Base-by-base conservation (phyloP, 2,797 vertebrate genomes). In the Periparus ater region DNA sequence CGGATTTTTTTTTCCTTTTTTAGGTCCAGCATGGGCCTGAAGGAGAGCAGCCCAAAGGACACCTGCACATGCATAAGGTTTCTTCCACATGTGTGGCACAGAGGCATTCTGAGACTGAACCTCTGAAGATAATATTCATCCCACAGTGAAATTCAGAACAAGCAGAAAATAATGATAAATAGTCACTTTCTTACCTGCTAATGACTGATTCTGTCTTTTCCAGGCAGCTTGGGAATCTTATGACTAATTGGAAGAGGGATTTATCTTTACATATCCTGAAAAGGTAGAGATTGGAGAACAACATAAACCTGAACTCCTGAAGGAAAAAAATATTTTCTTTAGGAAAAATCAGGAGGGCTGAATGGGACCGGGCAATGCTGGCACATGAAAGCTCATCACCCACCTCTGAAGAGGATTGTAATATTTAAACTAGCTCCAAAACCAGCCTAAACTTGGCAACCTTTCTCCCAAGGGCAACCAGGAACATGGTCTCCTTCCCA, bases 241-340 rank as follows among this genome's bases (percentile, higher is more conserved):
- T 0, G 8, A 71, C 94, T 72, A 98, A 48, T 0, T 68, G 76
- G 66, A 98, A 94, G 71, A 97, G 96, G 44, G 29, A 10, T 91
- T 95, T 92, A 27, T 82, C 61, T 95, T 94, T 83, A 4, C 85
- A 74, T 88, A 97, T 88, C 92, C 96, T 97, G 95, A 32, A 93
- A 96, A 78, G 18, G 8, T 15, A 89, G 47, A 65, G 47, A 77
- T 25, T 9, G 74, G 48, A 68, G 13, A 84, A 42, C 7, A 70
- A 27, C n/a, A 34, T 26, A 25, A 81, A 18, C 5, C 40, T 57
- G 27, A 63, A 25, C 21, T 65, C 47, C 14, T 27, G 55, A 68
- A 10, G 29, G 19, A 74, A 71, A 15, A 27, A 65, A 90, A 77
- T 25, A 2, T 45, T 80, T 71, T 77, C 19, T 29, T 23, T 20